phyloP scores from a whole-genome alignment of 2,113 vertebrate genomes.

The Danio rerio region DNA sequence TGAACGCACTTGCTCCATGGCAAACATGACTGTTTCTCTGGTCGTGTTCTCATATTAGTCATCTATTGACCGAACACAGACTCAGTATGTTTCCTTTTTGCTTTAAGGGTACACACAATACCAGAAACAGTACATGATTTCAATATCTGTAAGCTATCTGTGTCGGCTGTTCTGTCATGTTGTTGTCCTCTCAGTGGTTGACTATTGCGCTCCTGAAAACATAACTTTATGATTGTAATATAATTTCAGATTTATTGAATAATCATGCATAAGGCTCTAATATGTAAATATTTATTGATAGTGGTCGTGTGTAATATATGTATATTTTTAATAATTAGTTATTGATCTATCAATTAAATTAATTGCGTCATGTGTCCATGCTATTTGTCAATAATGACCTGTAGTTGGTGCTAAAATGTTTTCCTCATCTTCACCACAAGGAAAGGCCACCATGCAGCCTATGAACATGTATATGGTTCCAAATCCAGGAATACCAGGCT shows the following conservation, averaged over 20 bases:
- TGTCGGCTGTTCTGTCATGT: neutral
- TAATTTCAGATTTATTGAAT: neutral
- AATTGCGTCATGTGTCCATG: neutral
- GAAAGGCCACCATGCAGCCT: constrained; percentile 28
- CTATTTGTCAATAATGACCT: neutral
- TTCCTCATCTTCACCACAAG: neutral
- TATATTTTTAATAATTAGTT: neutral
- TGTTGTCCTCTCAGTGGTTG: neutral
- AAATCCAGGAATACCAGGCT: constrained; percentile 72
- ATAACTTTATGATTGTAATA: neutral
- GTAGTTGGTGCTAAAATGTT: constrained; percentile 20
- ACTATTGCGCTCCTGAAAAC: neutral
- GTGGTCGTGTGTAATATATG: neutral
- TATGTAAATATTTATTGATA: neutral
- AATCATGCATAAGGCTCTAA: neutral
- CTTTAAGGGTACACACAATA: no score
- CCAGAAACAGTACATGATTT: neutral
- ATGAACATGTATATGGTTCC: constrained; percentile 77
- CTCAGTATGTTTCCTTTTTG: neutral
- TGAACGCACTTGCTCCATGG: neutral
- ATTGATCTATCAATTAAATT: no score
- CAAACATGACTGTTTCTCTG: neutral
- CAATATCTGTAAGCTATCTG: no score
- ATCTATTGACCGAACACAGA: neutral
- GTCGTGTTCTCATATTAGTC: neutral